phyloP scores from a whole-genome alignment of 92 coral and sea anemone species.

The Parazoanthus darwini region DNA sequence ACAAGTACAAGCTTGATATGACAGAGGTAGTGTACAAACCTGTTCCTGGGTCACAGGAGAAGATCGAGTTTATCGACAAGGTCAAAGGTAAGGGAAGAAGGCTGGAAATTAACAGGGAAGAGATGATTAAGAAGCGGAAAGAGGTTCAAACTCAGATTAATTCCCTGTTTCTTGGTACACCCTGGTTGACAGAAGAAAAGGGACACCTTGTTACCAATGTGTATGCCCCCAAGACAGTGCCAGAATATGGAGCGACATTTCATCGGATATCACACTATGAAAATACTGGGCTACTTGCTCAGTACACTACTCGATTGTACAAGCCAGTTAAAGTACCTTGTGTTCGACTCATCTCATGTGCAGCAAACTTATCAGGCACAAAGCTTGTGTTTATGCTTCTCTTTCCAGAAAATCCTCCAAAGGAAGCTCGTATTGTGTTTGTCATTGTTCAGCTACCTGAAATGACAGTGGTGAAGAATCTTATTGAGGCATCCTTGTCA shows the following conservation, averaged over 20 bases:
- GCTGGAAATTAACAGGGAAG: slow-evolving; percentile 56
- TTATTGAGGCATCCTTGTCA: slow-evolving; percentile 43
- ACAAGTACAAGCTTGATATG: slow-evolving; percentile 69
- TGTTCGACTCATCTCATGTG: slow-evolving; percentile 60
- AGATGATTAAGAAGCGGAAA: slow-evolving; percentile 70
- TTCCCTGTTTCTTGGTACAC: slow-evolving; percentile 69
- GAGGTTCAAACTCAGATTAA: slow-evolving; percentile 64
- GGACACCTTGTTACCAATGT: slow-evolving; percentile 55
- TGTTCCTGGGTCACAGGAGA: slow-evolving; percentile 58
- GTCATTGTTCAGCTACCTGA: slow-evolving; percentile 57
- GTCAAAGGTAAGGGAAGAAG: slow-evolving; percentile 67
- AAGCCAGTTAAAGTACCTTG: slow-evolving; percentile 64
- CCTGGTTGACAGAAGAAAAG: slow-evolving; percentile 65
- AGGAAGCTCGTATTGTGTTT: slow-evolving; percentile 57
- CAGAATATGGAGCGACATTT: slow-evolving; percentile 74
- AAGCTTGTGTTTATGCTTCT: slow-evolving; percentile 67
- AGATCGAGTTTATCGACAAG: slow-evolving; percentile 66
- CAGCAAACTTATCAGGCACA: slow-evolving; percentile 59
- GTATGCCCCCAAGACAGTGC: slow-evolving; percentile 73
- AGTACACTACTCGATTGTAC: slow-evolving; percentile 63
- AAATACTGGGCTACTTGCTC: slow-evolving; percentile 57
- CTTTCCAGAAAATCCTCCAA: slow-evolving; percentile 66
- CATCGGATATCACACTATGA: slow-evolving; percentile 59
- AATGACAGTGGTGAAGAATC: slow-evolving; percentile 57
- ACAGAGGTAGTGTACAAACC: slow-evolving; percentile 73